Evolutionary conservation across 2,888 invertebrate species (phyloP).

Genomic region (Cheilosia urbana): DNA sequence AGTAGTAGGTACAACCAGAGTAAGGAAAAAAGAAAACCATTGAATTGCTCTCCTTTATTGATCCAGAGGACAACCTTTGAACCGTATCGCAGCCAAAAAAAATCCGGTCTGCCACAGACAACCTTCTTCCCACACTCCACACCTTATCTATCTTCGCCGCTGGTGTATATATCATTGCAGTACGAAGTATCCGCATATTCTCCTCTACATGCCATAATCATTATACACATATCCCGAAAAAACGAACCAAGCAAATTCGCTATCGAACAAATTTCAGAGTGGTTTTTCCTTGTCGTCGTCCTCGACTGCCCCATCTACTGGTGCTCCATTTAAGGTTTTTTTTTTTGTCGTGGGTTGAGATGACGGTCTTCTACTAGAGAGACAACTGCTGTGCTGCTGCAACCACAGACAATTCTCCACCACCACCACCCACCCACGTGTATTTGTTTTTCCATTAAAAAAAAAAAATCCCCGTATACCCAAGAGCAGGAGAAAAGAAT

Average conservation of each 20-base stretch:
- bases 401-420: slow-evolving; percentile 38
- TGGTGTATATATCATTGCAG: slow-evolving; percentile 34
- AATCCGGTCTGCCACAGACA: slow-evolving; percentile 51
- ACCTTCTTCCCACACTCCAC: slow-evolving; percentile 66
- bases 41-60: slow-evolving; percentile 45
- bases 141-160: not conserved
- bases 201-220: slow-evolving; percentile 52
- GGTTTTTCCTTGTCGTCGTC: slow-evolving; percentile 51
- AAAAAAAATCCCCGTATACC: slow-evolving; percentile 36
- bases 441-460: slow-evolving; percentile 61
- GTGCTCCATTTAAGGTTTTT: slow-evolving; percentile 36
- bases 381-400: slow-evolving; percentile 31
- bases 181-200: slow-evolving; percentile 47
- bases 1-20: not conserved
- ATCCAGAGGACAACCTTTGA: slow-evolving; percentile 59
- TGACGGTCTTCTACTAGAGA: slow-evolving; percentile 44
- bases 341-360: slow-evolving; percentile 40
- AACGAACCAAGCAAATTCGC: slow-evolving; percentile 51
- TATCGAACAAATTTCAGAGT: slow-evolving; percentile 69
- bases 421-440: slow-evolving; percentile 62
- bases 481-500: slow-evolving; percentile 34
- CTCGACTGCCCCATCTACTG: slow-evolving; percentile 41
- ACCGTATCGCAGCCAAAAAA: slow-evolving; percentile 33
- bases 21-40: not conserved
- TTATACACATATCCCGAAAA: slow-evolving; percentile 65